Conservation (phyloP, 1,140 invertebrate species). For the Fopius arisanus region DNA sequence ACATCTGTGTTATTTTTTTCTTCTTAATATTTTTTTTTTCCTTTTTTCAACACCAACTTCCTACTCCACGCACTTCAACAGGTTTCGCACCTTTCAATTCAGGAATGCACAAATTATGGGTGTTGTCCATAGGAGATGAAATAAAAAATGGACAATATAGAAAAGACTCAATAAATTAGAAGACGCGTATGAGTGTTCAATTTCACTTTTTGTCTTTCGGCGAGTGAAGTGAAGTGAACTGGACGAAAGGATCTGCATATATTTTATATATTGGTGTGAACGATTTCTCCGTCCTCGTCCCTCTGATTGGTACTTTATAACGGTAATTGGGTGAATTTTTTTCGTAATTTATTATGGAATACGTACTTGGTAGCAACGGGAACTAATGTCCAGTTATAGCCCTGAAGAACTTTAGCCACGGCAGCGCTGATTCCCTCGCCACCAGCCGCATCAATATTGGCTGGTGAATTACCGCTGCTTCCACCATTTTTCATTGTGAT, state of each 20-base stretch:
- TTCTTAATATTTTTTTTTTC: constrained; percentile 26
- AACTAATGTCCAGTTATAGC: constrained; percentile 87
- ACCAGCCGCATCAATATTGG: constrained; percentile 39
- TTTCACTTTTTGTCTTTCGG: too few species aligned
- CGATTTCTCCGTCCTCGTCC: too few species aligned
- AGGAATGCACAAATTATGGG: not conserved
- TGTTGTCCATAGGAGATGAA: too few species aligned
- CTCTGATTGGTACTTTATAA: too few species aligned
- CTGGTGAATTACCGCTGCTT: constrained; percentile 11
- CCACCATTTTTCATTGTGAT: constrained; percentile 35
- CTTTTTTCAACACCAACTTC: not conserved
- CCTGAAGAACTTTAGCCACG: constrained; percentile 78
- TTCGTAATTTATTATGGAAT: not conserved
- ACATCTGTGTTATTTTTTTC: not conserved
- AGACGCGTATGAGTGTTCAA: too few species aligned
- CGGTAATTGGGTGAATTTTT: too few species aligned
- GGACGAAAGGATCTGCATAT: too few species aligned
- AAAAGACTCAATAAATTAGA: too few species aligned
- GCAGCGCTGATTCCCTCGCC: constrained; percentile 74
- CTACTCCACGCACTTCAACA: not conserved
- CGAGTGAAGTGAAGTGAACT: too few species aligned
- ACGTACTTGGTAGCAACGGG: constrained; percentile 82
- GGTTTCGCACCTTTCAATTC: constrained; percentile 16
- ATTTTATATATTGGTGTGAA: too few species aligned
- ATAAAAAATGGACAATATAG: too few species aligned